These are phyloP conservation scores for Recurvirostra avosetta DNA, from an alignment of 2,113 vertebrate genomes.

Conservation along the genomic window DNA sequence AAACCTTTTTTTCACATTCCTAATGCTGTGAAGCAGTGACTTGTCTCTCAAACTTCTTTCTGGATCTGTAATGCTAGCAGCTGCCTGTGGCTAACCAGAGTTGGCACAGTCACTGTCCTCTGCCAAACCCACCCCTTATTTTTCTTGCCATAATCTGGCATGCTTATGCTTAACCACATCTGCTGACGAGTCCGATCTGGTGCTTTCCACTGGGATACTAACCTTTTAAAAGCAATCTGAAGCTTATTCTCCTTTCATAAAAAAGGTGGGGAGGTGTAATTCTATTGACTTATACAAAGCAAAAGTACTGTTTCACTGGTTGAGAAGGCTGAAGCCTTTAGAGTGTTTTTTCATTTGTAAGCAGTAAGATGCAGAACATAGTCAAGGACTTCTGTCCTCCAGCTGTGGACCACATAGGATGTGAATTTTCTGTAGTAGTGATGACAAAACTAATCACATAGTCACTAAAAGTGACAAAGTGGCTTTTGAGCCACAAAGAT, in stretches of 20 bases:
- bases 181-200: rapidly evolving
- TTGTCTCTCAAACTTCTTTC: background rate
- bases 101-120: background rate
- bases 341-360: background rate
- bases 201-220: background rate
- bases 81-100: background rate
- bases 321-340: background rate
- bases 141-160: background rate
- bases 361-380: background rate
- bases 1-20: background rate
- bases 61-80: background rate
- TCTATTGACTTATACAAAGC: background rate
- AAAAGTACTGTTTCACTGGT: background rate
- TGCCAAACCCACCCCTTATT: background rate
- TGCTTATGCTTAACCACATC: background rate
- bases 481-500: background rate
- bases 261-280: background rate
- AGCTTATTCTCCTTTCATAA: background rate
- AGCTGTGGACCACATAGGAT: background rate
- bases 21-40: background rate
- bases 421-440: background rate
- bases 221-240: background rate
- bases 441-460: background rate
- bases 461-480: background rate
- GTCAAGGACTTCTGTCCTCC: background rate